These are phyloP conservation scores for Encarsia formosa DNA, from an alignment of 2,888 invertebrate genomes.

Conservation along the genomic window DNA sequence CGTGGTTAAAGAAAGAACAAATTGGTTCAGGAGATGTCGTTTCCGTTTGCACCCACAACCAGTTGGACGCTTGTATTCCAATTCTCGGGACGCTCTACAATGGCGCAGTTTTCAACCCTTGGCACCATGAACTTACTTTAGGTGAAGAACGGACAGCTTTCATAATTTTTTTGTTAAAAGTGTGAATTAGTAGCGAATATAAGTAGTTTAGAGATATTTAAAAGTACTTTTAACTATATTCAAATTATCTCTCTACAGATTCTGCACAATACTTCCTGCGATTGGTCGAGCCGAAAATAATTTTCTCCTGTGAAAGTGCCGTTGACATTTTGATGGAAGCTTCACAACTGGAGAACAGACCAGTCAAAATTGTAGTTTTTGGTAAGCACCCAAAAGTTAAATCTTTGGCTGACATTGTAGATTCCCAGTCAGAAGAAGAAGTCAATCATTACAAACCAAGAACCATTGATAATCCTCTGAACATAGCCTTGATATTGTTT, in stretches of 20 bases:
- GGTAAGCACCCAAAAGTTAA: constrained; percentile 12
- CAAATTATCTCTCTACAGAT: too few species aligned
- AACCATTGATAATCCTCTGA: constrained; percentile 5
- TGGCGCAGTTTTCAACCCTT: constrained; percentile 39
- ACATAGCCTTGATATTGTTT: constrained; percentile 30
- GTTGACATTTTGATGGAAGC: constrained; percentile 16
- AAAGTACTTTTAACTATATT: background rate
- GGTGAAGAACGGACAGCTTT: too few species aligned
- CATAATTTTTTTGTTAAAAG: too few species aligned
- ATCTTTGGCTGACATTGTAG: constrained; percentile 5
- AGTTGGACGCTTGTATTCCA: constrained; percentile 36
- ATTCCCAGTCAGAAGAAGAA: background rate
- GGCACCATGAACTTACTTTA: constrained; percentile 35
- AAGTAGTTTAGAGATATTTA: too few species aligned
- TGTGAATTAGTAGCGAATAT: too few species aligned
- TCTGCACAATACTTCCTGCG: constrained; percentile 31
- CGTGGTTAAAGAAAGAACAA: constrained; percentile 39
- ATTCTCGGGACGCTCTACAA: constrained; percentile 34
- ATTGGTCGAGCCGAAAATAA: constrained; percentile 34
- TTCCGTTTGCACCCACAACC: constrained; percentile 36
- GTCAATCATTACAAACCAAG: constrained; percentile 1
- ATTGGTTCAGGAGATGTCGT: constrained; percentile 35
- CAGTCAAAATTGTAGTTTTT: constrained; percentile 22
- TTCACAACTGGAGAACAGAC: constrained; percentile 21
- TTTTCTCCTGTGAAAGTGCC: constrained; percentile 32